Conservation (phyloP, 1,140 invertebrate genomes). For the Magallana gigas region DNA sequence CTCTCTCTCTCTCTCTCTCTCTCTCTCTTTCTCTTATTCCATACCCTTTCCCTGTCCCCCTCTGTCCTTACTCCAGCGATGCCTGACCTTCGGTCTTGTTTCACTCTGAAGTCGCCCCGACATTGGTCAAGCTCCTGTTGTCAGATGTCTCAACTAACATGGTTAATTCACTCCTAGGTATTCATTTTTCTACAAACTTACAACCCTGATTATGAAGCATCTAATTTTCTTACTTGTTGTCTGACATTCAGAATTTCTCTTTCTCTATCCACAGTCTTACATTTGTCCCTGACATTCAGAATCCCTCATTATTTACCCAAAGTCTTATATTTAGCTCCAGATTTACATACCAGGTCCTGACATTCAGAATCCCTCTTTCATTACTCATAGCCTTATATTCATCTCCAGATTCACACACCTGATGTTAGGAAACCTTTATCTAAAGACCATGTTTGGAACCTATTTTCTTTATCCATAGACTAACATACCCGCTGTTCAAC, state of each 20-base stretch:
- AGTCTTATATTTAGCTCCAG: neutral
- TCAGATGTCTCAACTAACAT: too few relatives aligned
- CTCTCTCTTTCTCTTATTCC: neutral
- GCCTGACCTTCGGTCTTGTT: conserved; percentile 59
- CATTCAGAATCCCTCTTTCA: conserved; percentile 57
- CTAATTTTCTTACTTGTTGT: too few relatives aligned
- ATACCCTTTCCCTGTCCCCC: conserved; percentile 69
- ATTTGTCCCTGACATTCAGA: conserved; percentile 17
- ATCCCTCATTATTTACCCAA: conserved; percentile 57
- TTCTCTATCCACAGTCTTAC: too few relatives aligned
- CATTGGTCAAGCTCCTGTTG: conserved; percentile 64
- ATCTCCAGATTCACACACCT: conserved; percentile 48
- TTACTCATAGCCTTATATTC: neutral
- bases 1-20: neutral
- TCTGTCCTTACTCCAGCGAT: conserved; percentile 57
- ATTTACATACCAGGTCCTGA: conserved; percentile 49
- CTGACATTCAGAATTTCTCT: neutral
- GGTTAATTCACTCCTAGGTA: too few relatives aligned
- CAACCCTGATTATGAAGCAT: too few relatives aligned
- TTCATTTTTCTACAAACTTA: too few relatives aligned
- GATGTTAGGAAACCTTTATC: neutral
- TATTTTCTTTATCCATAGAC: too few relatives aligned
- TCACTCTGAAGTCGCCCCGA: neutral
- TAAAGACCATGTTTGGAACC: too few relatives aligned
- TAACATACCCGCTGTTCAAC: conserved; percentile 47